Conservation (phyloP, 2,797 vertebrate genomes). For the Forpus xanthops region DNA sequence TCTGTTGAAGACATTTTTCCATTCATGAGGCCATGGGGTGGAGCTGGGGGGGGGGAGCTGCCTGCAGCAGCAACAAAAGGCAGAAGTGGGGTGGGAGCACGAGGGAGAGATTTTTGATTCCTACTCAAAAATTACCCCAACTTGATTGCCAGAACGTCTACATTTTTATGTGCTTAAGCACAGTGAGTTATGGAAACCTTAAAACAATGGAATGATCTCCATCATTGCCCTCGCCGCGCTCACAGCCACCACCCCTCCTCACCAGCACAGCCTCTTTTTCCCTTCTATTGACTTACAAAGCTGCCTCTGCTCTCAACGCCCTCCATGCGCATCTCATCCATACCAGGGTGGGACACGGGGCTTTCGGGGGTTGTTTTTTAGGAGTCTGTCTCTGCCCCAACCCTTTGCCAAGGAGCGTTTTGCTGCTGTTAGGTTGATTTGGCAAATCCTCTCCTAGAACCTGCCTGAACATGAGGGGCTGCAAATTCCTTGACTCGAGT, state of each 20-base stretch:
- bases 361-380: not conserved
- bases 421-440: not conserved
- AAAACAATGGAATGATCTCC: constrained; percentile 70
- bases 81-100: constrained; percentile 2
- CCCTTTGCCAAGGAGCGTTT: not conserved
- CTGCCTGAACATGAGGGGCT: constrained; percentile 71
- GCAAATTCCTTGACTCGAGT: constrained; percentile 75
- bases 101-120: constrained; percentile 67
- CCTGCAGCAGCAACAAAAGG: constrained; percentile 57
- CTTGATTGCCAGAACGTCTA: constrained; percentile 65
- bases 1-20: constrained; percentile 66
- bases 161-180: constrained; percentile 71
- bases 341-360: constrained; percentile 19
- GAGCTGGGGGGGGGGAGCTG: not conserved
- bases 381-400: constrained; percentile 8
- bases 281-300: constrained; percentile 48
- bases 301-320: constrained; percentile 48
- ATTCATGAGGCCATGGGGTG: constrained; percentile 34
- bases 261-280: constrained; percentile 16
- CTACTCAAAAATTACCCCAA: constrained; percentile 60
- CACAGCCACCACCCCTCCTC: constrained; percentile 44
- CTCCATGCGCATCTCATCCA: constrained; percentile 48
- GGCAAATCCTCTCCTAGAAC: constrained; percentile 53
- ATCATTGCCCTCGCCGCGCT: constrained; percentile 26
- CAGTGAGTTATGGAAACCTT: constrained; percentile 72